phyloP scores from a whole-genome alignment of 2,888 invertebrate genomes.

The Herminia tarsipennalis region DNA sequence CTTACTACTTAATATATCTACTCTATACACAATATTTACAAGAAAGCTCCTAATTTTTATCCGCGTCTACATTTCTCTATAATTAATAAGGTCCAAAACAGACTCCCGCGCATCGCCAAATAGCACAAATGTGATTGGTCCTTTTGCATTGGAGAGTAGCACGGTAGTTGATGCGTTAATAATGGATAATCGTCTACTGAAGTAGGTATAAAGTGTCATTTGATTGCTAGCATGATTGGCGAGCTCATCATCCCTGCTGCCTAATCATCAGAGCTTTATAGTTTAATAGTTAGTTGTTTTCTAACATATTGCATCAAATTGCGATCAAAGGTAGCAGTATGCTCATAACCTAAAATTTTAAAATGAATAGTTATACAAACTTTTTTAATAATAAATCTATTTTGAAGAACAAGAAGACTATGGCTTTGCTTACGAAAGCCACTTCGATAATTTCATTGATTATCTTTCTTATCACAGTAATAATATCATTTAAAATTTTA shows the following conservation, averaged over 20 bases:
- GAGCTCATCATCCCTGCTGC: no score
- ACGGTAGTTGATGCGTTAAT: no score
- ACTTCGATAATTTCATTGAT: conserved; percentile 37
- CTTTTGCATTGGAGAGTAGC: no score
- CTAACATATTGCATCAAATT: no score
- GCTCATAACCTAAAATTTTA: not conserved
- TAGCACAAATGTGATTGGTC: no score
- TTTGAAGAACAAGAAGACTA: conserved; percentile 29
- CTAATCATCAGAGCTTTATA: no score
- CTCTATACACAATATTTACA: conserved; percentile 59
- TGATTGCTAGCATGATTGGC: no score
- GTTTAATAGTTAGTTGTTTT: no score
- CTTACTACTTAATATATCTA: conserved; percentile 29
- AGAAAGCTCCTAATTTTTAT: conserved; percentile 11
- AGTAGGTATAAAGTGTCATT: no score
- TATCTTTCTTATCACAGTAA: conserved; percentile 64
- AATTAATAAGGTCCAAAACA: not conserved
- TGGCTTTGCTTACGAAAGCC: conserved; percentile 37
- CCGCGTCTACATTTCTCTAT: not conserved
- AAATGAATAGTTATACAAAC: conserved; percentile 3
- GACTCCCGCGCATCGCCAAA: not conserved
- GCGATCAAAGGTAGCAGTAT: conserved; percentile 1
- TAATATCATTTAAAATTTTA: conserved; percentile 46
- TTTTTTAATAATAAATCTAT: conserved; percentile 22
- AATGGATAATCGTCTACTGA: no score